Evolutionary conservation across 2,888 invertebrate species (phyloP), one percentile per base, ranked within the genome.

Genomic region (Therioaphis trifolii): DNA sequence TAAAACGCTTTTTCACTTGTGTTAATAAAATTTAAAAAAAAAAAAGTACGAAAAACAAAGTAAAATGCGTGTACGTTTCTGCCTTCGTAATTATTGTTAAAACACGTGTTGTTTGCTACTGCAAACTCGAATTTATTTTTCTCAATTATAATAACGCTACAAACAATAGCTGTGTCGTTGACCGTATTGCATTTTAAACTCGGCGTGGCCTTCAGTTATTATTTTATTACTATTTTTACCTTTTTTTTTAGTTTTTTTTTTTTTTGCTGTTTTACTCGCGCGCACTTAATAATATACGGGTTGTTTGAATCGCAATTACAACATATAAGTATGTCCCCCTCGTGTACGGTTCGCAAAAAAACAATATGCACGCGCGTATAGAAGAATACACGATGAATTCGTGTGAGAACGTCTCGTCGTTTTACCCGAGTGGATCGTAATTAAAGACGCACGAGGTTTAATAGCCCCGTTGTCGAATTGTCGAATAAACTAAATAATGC

Each of bases 131-230:
- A 18, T 75, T n/a, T 35, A 43, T 9, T 75, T 75, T 75, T 58
- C 58, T 75, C 58, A 5, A 68, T 78, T 78, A 52, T 52, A 78
- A 78, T 77, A 29, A 29, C 29, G 35, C 46, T 27, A 49, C 77
- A 49, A 78, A 78, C 49, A 68, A 68, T 68, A 52, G 66, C 35
- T 35, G 35, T 66, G 77, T 78, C 77, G 66, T 68, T 68, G 77
- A 78, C 77, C 77, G 66, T 78, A 66, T 78, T 78, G 35, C 35
- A 35, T 66, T 77, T 75, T 63, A 78, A 68, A 78, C 77, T 78
- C 21, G 77, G 66, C 40, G 18, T 68, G 77, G 66, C 77, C 77
- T 78, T 78, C 77, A 7, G 66, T 49, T 29, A 27, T 46, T 61
- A 46, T 46, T 11, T 46, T 12, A 46, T 43, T 43, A 43, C 11